These are phyloP conservation scores for Sebastes vulpes DNA, from an alignment of 2,797 vertebrate genomes.

Conservation along the genomic window DNA sequence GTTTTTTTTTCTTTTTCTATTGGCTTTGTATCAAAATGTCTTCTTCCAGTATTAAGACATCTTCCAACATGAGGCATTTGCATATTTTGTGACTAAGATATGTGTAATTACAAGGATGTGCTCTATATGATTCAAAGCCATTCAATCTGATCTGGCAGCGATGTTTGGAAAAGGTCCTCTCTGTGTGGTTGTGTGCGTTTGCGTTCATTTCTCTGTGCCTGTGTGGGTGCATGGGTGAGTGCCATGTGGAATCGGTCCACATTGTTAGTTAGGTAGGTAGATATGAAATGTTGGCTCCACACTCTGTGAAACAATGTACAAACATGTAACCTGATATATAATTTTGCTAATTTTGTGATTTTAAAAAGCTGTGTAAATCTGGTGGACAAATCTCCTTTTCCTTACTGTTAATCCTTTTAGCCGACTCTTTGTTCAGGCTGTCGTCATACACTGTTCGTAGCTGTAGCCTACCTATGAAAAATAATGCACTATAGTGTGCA, in stretches of 20 bases:
- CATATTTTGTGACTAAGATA: conserved; percentile 52
- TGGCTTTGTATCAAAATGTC: conserved; percentile 57
- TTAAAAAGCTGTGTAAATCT: not conserved
- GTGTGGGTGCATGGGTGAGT: conserved; percentile 50
- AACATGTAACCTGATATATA: not conserved
- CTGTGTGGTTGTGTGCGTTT: conserved; percentile 22
- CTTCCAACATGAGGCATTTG: conserved; percentile 41
- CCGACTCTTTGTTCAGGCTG: too few species aligned
- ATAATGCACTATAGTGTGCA: too few species aligned
- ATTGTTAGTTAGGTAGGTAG: conserved; percentile 32
- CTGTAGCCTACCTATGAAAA: rapidly evolving
- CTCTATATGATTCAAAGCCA: conserved; percentile 32
- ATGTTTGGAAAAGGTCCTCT: conserved; percentile 19
- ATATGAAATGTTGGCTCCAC: conserved; percentile 14
- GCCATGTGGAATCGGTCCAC: conserved; percentile 50
- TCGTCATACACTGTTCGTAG: too few species aligned
- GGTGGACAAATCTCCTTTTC: not conserved
- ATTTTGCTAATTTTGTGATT: not conserved
- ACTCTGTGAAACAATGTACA: not conserved
- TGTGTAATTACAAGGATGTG: conserved; percentile 55
- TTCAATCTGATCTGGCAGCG: conserved; percentile 45
- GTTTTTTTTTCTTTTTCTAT: conserved; percentile 5
- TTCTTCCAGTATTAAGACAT: conserved; percentile 17
- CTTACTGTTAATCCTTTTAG: not conserved
- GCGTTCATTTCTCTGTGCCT: conserved; percentile 19